Percentiles rank a stretch among this genome's conserved stretches.
Evolutionary conservation across 2,797 vertebrate genomes (phyloP).

Genomic region (Holocentrus rufus): DNA sequence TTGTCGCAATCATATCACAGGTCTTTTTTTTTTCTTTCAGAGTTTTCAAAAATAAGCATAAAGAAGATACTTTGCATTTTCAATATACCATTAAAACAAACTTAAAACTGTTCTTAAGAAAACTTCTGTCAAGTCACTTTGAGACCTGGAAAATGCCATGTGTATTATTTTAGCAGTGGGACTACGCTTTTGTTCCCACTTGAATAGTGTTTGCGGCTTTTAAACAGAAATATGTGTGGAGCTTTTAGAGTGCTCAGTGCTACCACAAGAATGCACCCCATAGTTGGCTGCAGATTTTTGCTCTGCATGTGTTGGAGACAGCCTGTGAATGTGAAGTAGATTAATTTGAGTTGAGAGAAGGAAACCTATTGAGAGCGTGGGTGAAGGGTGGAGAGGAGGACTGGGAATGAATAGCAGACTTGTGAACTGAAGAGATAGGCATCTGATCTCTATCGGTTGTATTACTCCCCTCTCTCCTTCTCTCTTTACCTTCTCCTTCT

Average conservation of each 20-base stretch:
- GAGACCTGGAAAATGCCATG: conserved; percentile 18
- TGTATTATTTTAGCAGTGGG: conserved; percentile 8
- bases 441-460: conserved; percentile 66
- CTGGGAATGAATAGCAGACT: conserved; percentile 63
- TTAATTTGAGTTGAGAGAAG: conserved; percentile 64
- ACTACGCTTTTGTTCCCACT: neutral
- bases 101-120: neutral
- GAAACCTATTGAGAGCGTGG: conserved; percentile 59
- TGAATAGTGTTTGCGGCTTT: neutral
- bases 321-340: conserved; percentile 60
- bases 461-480: conserved; percentile 45
- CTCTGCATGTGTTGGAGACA: conserved; percentile 35
- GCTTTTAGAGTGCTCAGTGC: conserved; percentile 21
- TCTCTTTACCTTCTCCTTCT: conserved; percentile 34
- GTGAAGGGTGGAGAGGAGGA: conserved; percentile 52
- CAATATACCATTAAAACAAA: neutral
- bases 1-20: no score
- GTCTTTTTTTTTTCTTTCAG: no score
- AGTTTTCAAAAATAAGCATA: no score
- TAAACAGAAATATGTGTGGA: conserved; percentile 23
- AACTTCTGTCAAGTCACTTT: conserved; percentile 7
- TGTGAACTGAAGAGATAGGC: conserved; percentile 72
- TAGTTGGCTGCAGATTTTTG: conserved; percentile 33
- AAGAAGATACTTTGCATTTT: no score
- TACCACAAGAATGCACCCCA: conserved; percentile 6